These are phyloP conservation scores for Cyclura pinguis DNA, from an alignment of 2,797 vertebrate genomes.

Conservation along the genomic window DNA sequence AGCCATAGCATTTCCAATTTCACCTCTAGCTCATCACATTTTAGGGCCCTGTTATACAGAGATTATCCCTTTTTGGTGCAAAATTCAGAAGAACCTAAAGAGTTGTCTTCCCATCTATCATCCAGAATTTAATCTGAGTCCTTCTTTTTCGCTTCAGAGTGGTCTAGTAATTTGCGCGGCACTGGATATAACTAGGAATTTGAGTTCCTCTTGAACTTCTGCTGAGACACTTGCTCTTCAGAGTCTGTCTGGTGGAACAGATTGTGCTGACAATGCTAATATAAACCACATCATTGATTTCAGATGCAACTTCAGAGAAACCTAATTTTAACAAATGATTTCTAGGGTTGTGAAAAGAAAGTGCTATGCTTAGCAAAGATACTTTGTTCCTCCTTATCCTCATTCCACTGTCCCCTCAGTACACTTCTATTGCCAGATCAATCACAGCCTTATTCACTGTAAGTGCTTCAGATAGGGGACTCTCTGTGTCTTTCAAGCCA, in stretches of 20 bases:
- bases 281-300: conserved; percentile 41
- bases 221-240: conserved; percentile 15
- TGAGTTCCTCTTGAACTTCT: not conserved
- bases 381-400: not conserved
- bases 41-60: not conserved
- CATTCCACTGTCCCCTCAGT: not conserved
- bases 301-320: conserved; percentile 40
- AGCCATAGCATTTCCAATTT: not conserved
- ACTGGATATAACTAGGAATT: not conserved
- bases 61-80: not conserved
- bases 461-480: not conserved
- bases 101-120: not conserved
- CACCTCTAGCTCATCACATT: not conserved
- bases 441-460: not conserved
- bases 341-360: not conserved
- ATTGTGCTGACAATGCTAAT: conserved; percentile 12
- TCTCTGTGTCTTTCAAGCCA: not conserved
- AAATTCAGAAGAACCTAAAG: not conserved
- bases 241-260: not conserved
- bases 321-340: conserved; percentile 52
- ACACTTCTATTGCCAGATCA: not conserved
- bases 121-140: not conserved
- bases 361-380: conserved; percentile 22
- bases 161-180: not conserved
- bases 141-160: not conserved